Base-by-base conservation (phyloP, 2,797 vertebrate species). In the Coracias cyanogaster region DNA sequence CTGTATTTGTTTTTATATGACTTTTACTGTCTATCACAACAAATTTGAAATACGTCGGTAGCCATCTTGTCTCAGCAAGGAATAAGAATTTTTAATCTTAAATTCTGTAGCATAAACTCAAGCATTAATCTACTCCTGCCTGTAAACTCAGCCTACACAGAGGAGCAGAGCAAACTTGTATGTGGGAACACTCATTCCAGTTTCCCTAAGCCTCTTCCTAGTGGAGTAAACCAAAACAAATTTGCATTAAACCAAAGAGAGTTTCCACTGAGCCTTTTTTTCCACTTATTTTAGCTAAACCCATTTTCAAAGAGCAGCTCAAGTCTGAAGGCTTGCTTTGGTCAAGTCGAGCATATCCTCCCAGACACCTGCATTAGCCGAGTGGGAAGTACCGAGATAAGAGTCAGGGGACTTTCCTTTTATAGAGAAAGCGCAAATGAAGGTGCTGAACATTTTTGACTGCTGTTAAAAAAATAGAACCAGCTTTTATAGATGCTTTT, bases 401-500 rank as follows among this genome's bases (percentile, higher is more conserved):
- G n/a, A 65, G 46, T 49, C 46, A 90, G 46, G 72, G 28, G 28
- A 90, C 45, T 77, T 93, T 57, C 39, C 13, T 77, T 79, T 82
- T n/a, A 52, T 5, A 55, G 29, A 46, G 16, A 70, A 72, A 45
- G 19, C 16, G 0, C 19, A 67, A 88, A 0, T 0, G 55, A 89
- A 94, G 54, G n/a, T 31, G 35, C 39, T 88, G 86, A 90, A 37
- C 35, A 58, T 81, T 90, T 89, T 3, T 61, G 24, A 57, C 11
- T 57, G 17, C 29, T 39, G 2, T 62, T 60, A 90, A 46, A 82
- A 52, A 51, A 24, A 61, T 14, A 62, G 2, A 25, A 70, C 48
- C 21, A 49, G 11, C 18, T 72, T 65, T 79, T 57, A 80, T 3
- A 87, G 39, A 26, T 21, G 39, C 11, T 86, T 55, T 14, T 87